A percentile compares a stretch with the other conserved stretches of the same genome.
Conservation (phyloP, 1,140 invertebrate genomes). For the Euura lappo region DNA sequence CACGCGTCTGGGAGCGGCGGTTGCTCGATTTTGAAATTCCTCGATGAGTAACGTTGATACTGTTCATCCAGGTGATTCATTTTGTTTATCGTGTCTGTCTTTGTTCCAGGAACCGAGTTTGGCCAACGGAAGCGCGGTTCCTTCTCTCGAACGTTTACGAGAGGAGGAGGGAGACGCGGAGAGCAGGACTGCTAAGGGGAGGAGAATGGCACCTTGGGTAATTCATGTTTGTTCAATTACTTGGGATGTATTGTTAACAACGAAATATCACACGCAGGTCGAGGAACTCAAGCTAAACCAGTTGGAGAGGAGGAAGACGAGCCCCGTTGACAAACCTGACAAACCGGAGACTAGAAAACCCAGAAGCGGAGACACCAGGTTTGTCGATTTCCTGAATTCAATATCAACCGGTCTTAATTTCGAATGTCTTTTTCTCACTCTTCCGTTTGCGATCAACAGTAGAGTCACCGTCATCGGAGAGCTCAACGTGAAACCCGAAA, state of each 20-base stretch:
- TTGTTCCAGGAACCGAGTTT: slow-evolving; percentile 46
- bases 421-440: too few species aligned
- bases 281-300: slow-evolving; percentile 57
- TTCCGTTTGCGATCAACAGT: background rate
- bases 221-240: slow-evolving; percentile 12
- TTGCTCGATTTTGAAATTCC: background rate
- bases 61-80: background rate
- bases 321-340: slow-evolving; percentile 41
- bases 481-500: slow-evolving; percentile 31
- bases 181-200: slow-evolving; percentile 41
- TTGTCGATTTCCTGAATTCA: background rate
- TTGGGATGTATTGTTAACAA: too few species aligned
- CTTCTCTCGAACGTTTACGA: slow-evolving; percentile 36
- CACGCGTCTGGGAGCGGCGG: background rate
- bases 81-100: background rate
- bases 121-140: slow-evolving; percentile 48
- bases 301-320: slow-evolving; percentile 49
- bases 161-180: slow-evolving; percentile 47
- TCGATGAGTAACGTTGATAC: background rate
- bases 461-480: slow-evolving; percentile 25
- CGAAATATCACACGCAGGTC: slow-evolving; percentile 33
- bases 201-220: slow-evolving; percentile 55
- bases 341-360: background rate
- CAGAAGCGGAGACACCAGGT: background rate
- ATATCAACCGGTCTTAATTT: background rate